Percentiles rank a stretch among this genome's conserved stretches.
Evolutionary conservation across 2,888 invertebrate genomes (phyloP).

Genomic region (Clunio marinus): DNA sequence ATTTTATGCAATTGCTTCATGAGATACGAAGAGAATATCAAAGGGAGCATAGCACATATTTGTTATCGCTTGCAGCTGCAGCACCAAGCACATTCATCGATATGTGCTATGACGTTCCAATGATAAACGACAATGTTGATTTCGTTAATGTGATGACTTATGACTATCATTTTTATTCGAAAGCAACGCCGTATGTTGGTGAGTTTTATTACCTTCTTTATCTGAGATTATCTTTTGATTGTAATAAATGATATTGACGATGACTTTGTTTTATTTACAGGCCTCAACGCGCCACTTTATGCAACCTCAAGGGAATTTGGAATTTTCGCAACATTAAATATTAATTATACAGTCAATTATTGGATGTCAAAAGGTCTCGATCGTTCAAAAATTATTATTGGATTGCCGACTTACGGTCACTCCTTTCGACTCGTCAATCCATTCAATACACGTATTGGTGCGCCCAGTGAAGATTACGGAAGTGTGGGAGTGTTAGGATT

Average conservation of each 20-base stretch:
- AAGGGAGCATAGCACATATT: conserved; percentile 56
- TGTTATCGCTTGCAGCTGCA: conserved; percentile 74
- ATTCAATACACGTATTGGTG: conserved; percentile 62
- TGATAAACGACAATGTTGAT: conserved; percentile 76
- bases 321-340: conserved; percentile 67
- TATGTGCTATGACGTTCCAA: conserved; percentile 70
- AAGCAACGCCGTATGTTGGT: conserved; percentile 34
- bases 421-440: conserved; percentile 67
- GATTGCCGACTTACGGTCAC: conserved; percentile 85
- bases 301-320: conserved; percentile 58
- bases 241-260: not conserved
- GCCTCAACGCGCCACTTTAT: conserved; percentile 78
- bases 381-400: conserved; percentile 71
- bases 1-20: conserved; percentile 68
- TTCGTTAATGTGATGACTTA: conserved; percentile 89
- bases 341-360: conserved; percentile 75
- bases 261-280: conserved; percentile 44
- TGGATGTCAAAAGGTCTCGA: conserved; percentile 74
- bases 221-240: not conserved
- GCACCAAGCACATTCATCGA: conserved; percentile 72
- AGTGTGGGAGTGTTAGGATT: conserved; percentile 65
- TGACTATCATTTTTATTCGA: conserved; percentile 76
- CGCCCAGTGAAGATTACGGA: conserved; percentile 69
- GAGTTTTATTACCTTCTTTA: not conserved
- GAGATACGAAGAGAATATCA: conserved; percentile 68